Base-by-base conservation (phyloP, 2,888 invertebrate species). In the Drosophila fulvimacula region DNA sequence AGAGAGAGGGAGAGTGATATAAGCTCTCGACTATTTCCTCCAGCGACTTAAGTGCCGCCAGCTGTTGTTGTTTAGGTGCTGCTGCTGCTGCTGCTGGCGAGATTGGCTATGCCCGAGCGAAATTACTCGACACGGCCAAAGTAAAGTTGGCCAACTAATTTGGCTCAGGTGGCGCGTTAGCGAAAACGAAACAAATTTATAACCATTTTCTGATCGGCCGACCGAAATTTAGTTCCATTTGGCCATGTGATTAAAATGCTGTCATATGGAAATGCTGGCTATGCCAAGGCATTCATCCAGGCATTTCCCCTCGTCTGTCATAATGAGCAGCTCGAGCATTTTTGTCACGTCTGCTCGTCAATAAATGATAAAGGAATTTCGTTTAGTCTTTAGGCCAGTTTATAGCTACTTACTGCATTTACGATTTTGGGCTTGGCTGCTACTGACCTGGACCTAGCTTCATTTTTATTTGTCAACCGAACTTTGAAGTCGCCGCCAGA, bases 141-240 rank as follows among this genome's bases (percentile, higher is more conserved):
- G 58, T 64, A 73, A 77, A 77, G 63, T 73, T 71, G 73, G 72
- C 73, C 76, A 84, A 84, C 86, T 88, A 88, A 88, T 89, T 88
- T 88, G 88, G 76, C 79, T 89, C 88, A 88, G 88, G 88, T 88
- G 88, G 82, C 76, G 79, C 82, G 49, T 55, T 73, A 76, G 62
- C 65, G 49, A 57, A 78, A 78, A 86, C 69, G 83, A 78, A 84
- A 81, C 77, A 81, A 83, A 86, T 83, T 86, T 83, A 75, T 79
- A 83, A 86, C 74, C 79, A 85, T 85, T 83, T 82, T 64, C 39
- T 65, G 82, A 74, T 82, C 80, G 64, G 39, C 56, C 58, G 60
- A 57, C 65, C 41, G 39, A 60, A 69, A 72, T 59, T 56, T 55
- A 44, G 49, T 52, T 67, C 57, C 69, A 66, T 66, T 39, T 69